phyloP scores from a whole-genome alignment of 2,797 vertebrate genomes.

The Rhinella marina region DNA sequence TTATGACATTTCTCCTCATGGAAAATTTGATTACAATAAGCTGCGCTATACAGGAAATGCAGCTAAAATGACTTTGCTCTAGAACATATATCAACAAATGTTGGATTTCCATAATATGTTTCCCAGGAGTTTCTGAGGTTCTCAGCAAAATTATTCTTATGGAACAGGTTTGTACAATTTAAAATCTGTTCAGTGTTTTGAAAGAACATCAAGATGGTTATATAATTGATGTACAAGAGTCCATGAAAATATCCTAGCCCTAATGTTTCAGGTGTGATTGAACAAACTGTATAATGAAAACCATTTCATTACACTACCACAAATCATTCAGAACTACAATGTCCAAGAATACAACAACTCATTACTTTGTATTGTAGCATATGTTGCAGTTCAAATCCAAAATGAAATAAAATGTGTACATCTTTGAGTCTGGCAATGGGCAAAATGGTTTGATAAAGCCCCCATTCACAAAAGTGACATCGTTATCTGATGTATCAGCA shows the following conservation, averaged over 20 bases:
- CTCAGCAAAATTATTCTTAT: constrained; percentile 7
- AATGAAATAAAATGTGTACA: background rate
- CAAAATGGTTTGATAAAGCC: background rate
- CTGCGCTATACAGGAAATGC: constrained; percentile 39
- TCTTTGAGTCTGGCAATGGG: background rate
- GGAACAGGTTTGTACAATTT: background rate
- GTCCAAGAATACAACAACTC: constrained; percentile 5
- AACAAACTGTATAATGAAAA: constrained; percentile 5
- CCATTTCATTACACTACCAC: constrained; percentile 5
- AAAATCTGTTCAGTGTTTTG: constrained; percentile 22
- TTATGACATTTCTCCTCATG: constrained; percentile 38
- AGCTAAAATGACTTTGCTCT: constrained; percentile 32
- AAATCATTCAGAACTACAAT: constrained; percentile 14
- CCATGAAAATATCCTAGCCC: background rate
- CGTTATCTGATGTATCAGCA: too few species aligned
- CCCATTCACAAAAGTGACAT: too few species aligned
- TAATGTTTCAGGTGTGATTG: constrained; percentile 11
- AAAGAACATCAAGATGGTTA: constrained; percentile 9
- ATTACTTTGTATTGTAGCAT: constrained; percentile 1
- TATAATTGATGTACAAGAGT: constrained; percentile 12
- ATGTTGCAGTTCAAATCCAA: constrained; percentile 12
- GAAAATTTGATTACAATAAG: constrained; percentile 44
- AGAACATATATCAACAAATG: constrained; percentile 40
- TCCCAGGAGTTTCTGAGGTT: constrained; percentile 30
- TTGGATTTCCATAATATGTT: constrained; percentile 44